Evolutionary conservation across 2,113 vertebrate genomes (phyloP).

Genomic region (Pseudois nayaur): DNA sequence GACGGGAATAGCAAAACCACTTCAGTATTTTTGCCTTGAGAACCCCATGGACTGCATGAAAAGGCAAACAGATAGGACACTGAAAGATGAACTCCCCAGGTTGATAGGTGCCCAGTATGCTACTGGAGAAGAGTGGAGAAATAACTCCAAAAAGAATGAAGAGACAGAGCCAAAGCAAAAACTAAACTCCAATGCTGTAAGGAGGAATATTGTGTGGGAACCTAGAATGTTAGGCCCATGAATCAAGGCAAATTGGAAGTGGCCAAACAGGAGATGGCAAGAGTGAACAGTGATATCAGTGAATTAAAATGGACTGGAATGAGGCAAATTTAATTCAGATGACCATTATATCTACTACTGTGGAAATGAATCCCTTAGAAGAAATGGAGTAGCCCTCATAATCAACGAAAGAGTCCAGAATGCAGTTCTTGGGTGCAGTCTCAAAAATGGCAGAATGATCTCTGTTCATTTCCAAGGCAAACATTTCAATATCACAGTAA

Average conservation of each 20-base stretch:
- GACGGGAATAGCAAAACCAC: not conserved
- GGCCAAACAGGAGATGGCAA: not conserved
- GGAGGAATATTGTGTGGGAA: not conserved
- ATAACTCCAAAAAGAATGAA: not conserved
- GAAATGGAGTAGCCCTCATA: not conserved
- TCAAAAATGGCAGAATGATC: not conserved
- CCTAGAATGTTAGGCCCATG: not conserved
- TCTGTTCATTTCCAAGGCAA: not conserved
- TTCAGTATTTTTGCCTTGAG: not conserved
- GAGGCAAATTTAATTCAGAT: not conserved
- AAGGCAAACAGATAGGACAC: not conserved
- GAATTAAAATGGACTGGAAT: not conserved
- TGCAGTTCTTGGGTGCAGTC: not conserved
- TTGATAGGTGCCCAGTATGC: not conserved
- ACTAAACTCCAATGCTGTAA: fast-evolving
- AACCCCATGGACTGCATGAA: not conserved
- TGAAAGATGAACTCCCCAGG: not conserved
- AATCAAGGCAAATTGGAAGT: not conserved
- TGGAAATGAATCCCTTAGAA: not conserved
- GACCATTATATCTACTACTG: not conserved
- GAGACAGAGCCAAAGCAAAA: not conserved
- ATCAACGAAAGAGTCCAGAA: not conserved
- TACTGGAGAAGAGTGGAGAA: not conserved
- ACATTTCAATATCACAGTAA: not conserved
- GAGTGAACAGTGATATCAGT: not conserved